phyloP scores from a whole-genome alignment of 64 coral and sea anemone genomes.

The Acropora yongei region DNA sequence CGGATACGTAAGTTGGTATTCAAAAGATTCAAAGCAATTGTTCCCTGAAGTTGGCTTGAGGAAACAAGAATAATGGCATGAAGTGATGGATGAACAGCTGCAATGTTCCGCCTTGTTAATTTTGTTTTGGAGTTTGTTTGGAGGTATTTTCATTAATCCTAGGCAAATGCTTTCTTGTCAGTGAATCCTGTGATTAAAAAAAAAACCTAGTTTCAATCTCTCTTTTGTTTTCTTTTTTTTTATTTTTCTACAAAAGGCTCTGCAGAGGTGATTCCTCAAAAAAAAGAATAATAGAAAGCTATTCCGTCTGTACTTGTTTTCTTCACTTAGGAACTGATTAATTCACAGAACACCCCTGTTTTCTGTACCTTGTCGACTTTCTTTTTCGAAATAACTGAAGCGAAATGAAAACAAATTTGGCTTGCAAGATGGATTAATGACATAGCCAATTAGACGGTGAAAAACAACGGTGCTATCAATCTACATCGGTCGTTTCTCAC shows the following conservation, averaged over 20 bases:
- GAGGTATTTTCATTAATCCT: not conserved
- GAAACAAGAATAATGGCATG: not conserved
- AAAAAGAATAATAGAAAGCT: not conserved
- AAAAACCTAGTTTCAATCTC: no score
- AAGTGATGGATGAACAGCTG: not conserved
- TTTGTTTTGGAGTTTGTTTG: not conserved
- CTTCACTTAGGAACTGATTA: not conserved
- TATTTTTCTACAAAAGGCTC: not conserved
- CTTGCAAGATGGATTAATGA: not conserved
- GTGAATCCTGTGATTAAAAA: not conserved
- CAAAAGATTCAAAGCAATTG: not conserved
- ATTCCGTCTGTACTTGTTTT: not conserved
- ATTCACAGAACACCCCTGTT: not conserved
- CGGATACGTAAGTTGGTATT: not conserved
- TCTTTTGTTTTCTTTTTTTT: no score
- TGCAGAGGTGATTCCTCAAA: not conserved
- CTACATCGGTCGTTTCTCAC: not conserved
- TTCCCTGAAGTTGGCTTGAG: not conserved
- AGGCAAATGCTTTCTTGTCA: not conserved
- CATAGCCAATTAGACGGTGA: not conserved
- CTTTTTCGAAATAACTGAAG: constrained; percentile 1
- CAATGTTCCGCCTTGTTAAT: not conserved
- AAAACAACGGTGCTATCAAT: not conserved
- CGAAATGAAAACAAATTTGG: not conserved
- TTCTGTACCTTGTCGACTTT: not conserved